A percentile compares a stretch with the other conserved stretches of the same genome.
phyloP scores from a whole-genome alignment of 2,797 vertebrate species.

The Acropternis orthonyx region DNA sequence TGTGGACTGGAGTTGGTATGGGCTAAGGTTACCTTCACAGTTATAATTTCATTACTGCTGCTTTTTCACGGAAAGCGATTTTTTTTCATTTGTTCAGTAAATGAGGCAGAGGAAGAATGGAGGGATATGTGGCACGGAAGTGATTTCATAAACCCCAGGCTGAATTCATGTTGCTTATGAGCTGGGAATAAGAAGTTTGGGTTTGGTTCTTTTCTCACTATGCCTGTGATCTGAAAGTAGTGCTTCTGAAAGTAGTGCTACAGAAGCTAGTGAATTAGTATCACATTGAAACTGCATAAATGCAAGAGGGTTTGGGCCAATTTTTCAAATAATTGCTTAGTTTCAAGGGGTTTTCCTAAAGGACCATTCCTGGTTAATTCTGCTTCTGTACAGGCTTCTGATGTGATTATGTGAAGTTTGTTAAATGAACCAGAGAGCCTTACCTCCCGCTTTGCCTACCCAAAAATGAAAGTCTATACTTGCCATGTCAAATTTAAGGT shows the following conservation, averaged over 20 bases:
- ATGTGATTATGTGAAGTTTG: background rate
- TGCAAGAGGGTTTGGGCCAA: background rate
- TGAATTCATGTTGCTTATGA: slow-evolving; percentile 1
- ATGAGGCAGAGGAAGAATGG: slow-evolving; percentile 43
- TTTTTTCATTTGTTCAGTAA: slow-evolving; percentile 66
- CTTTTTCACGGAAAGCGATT: slow-evolving; percentile 35
- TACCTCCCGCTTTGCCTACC: background rate
- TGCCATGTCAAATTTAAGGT: background rate
- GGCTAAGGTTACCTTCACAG: slow-evolving; percentile 42
- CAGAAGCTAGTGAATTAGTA: background rate
- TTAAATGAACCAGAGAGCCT: background rate
- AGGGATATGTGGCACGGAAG: slow-evolving; percentile 18
- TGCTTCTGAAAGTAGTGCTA: background rate
- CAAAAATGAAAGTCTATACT: background rate
- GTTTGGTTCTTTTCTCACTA: background rate
- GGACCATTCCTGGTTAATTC: background rate
- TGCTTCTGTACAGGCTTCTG: background rate
- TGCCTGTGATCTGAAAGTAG: background rate
- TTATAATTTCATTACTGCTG: slow-evolving; percentile 36
- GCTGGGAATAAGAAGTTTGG: background rate
- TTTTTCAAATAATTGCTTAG: slow-evolving; percentile 3
- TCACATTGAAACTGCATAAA: background rate
- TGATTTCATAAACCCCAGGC: slow-evolving; percentile 28
- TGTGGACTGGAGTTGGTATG: background rate
- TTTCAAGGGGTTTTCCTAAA: background rate